Evolutionary conservation across 2,888 invertebrate genomes (phyloP).

Genomic region (Neuroscelio doddi): DNA sequence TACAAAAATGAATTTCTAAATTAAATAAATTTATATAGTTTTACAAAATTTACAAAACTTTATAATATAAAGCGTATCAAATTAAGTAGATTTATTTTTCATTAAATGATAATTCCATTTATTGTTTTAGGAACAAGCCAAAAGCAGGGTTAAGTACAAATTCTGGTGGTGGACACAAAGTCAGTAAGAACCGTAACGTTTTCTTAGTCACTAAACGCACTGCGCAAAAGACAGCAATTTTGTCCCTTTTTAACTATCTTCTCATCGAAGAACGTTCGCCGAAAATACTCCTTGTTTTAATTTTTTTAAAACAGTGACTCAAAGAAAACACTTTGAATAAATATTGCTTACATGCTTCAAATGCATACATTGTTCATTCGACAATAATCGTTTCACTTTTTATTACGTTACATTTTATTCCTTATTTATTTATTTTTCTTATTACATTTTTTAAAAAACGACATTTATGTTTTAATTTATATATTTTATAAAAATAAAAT

Average conservation of each 20-base stretch:
- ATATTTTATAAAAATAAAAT: too few relatives aligned
- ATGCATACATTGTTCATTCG: slow-evolving; percentile 2
- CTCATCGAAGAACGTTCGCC: slow-evolving; percentile 25
- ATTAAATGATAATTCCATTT: too few relatives aligned
- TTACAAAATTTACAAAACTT: too few relatives aligned
- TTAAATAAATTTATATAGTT: slow-evolving; percentile 42
- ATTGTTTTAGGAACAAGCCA: slow-evolving; percentile 74
- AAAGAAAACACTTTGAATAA: background rate
- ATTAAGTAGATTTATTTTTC: too few relatives aligned
- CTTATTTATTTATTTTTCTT: too few relatives aligned
- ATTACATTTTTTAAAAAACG: too few relatives aligned
- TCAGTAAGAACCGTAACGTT: slow-evolving; percentile 95
- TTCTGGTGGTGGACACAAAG: slow-evolving; percentile 90
- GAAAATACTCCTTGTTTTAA: slow-evolving; percentile 28
- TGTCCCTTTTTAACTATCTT: slow-evolving; percentile 35
- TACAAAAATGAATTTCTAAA: background rate
- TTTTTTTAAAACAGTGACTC: slow-evolving; percentile 27
- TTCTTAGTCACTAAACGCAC: slow-evolving; percentile 71
- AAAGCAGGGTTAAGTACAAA: slow-evolving; percentile 77
- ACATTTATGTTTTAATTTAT: too few relatives aligned
- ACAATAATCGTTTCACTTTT: background rate
- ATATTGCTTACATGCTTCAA: slow-evolving; percentile 4
- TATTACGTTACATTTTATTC: too few relatives aligned
- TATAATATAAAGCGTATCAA: too few relatives aligned
- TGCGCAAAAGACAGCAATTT: slow-evolving; percentile 62